Conservation (phyloP, 1,140 invertebrate species). For the Aplysia californica region DNA sequence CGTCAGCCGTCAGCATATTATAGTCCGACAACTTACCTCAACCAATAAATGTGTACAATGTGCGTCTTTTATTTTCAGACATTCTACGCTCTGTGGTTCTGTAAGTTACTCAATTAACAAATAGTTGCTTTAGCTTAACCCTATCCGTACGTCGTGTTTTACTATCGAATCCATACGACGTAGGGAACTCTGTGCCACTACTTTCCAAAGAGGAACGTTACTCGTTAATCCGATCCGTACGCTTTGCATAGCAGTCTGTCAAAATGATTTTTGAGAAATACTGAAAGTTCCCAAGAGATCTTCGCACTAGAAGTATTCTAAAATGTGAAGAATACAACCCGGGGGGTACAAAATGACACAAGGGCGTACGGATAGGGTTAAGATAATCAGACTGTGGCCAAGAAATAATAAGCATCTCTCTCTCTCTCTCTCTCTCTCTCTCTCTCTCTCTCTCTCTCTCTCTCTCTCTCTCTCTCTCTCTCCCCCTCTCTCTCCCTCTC, state of each 20-base stretch:
- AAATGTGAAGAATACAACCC: no score
- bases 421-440: slow-evolving; percentile 3
- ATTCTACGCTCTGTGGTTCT: neutral
- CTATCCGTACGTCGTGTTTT: no score
- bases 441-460: neutral
- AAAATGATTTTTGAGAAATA: no score
- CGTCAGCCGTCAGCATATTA: neutral
- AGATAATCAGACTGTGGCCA: neutral
- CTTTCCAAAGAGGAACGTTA: no score
- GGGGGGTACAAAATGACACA: no score
- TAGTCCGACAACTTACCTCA: neutral
- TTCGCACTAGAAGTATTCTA: no score
- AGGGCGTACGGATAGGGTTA: no score
- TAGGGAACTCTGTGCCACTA: no score
- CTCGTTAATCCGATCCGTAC: no score
- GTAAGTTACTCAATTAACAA: neutral
- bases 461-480: neutral
- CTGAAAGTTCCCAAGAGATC: no score
- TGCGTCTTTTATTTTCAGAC: neutral
- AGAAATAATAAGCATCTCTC: neutral
- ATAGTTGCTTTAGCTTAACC: neutral
- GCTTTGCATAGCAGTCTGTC: no score
- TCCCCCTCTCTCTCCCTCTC: neutral
- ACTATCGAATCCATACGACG: no score
- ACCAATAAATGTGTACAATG: neutral